Evolutionary conservation across 2,797 vertebrate species (phyloP), one percentile per base, ranked within the genome.

Genomic region (Tamandua tetradactyla): DNA sequence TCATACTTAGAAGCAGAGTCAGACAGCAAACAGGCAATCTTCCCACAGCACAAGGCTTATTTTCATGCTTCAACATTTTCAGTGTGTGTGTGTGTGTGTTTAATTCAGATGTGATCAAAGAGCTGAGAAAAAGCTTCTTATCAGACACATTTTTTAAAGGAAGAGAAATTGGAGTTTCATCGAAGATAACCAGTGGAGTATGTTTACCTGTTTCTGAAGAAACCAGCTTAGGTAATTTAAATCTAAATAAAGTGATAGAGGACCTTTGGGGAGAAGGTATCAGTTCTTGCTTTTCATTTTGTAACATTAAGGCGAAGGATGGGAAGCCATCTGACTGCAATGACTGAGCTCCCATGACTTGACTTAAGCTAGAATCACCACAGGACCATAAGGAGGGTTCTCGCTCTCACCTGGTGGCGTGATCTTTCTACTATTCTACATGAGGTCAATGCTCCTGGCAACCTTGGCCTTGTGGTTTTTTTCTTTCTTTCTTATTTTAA

Each of bases 81-180:
- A 84, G 0, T 32, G 42, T 91, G 55, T 79, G 40, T 75, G 37
- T 61, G 75, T 85, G 59, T 25, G 55, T 90, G 79, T 52, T 75
- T 87, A 61, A 83, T 62, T 89, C 79, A 89, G 86, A 96, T 66
- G 79, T 89, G 97, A 97, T 97, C 94, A 95, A 94, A 89, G 86
- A 71, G 76, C 94, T 91, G 61, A 40, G 90, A 96, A 96, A 91
- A 87, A 89, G 94, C 89, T 96, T 87, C 66, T 94, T 72, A 95
- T 90, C 94, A 94, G 80, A 81, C 95, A 93, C 95, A 94, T 82
- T 93, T 93, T 86, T 64, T 84, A 87, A 95, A 55, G 72, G 40
- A 75, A 81, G 42, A 18, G 69, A 47, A 68, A 64, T 13, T 27
- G 18, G 42, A 87, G 89, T 76, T 57, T 87, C n/a, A n/a, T n/a